Conservation (phyloP, 1,140 invertebrate species). For the Polypedilum pembai region DNA sequence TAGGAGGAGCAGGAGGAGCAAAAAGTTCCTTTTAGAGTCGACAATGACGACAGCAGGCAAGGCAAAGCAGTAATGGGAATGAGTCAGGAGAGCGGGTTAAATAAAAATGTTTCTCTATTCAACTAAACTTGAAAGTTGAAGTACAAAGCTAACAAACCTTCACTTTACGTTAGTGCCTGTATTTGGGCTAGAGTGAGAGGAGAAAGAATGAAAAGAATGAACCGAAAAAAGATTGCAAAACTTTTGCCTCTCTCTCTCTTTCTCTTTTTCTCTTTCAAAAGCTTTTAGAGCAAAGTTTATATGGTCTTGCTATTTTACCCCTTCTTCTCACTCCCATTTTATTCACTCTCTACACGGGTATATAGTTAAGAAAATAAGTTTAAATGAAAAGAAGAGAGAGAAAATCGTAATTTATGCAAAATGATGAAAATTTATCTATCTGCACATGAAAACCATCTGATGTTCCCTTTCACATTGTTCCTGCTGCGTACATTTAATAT, state of each 20-base stretch:
- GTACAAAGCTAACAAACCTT: constrained; percentile 17
- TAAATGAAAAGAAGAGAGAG: neutral
- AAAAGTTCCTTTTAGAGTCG: constrained; percentile 1
- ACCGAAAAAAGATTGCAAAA: constrained; percentile 25
- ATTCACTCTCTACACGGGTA: neutral
- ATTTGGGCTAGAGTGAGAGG: neutral
- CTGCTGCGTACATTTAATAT: constrained; percentile 23
- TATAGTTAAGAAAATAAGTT: neutral
- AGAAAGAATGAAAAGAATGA: neutral
- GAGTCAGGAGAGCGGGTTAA: neutral
- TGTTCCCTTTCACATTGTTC: constrained; percentile 16
- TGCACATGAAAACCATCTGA: constrained; percentile 28
- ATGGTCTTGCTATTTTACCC: neutral
- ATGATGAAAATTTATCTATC: constrained; percentile 28
- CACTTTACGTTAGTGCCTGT: neutral
- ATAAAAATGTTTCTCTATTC: neutral
- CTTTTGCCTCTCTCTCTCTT: neutral
- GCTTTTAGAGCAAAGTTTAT: constrained; percentile 24
- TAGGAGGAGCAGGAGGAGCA: neutral
- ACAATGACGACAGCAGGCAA: neutral
- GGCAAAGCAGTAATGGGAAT: neutral
- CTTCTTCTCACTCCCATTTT: neutral
- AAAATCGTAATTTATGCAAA: constrained; percentile 28
- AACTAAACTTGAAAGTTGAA: neutral
- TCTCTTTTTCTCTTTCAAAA: neutral